These are phyloP conservation scores for Cydia pomonella DNA, from an alignment of 1,140 invertebrate genomes.

Conservation along the genomic window DNA sequence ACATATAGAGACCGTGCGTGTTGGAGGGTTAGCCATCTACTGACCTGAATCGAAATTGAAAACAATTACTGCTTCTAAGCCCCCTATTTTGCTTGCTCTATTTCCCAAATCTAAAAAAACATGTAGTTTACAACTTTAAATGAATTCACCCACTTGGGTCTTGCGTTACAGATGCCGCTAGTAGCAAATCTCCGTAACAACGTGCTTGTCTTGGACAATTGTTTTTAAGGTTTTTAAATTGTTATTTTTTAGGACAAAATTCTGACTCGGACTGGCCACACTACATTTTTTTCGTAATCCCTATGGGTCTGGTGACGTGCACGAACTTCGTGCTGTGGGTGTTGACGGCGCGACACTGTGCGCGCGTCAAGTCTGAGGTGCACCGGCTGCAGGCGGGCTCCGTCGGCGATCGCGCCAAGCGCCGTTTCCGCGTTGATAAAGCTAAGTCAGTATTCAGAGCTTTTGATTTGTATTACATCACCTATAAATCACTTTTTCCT, in stretches of 20 bases:
- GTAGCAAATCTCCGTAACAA: not conserved
- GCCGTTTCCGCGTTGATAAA: conserved; percentile 83
- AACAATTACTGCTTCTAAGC: too few relatives aligned
- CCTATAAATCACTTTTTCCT: not conserved
- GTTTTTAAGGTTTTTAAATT: not conserved
- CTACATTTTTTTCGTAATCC: conserved; percentile 84
- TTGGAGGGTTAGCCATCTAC: too few relatives aligned
- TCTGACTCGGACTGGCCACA: conserved; percentile 69
- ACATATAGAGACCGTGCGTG: too few relatives aligned
- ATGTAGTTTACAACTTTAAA: too few relatives aligned
- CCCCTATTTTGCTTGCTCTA: too few relatives aligned
- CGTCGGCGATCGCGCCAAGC: conserved; percentile 74
- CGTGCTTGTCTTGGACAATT: not conserved
- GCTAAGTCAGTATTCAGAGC: conserved; percentile 79
- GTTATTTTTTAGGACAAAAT: conserved; percentile 64
- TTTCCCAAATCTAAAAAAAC: too few relatives aligned
- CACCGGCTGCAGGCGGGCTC: conserved; percentile 82
- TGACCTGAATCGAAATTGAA: too few relatives aligned
- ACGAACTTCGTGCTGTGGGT: conserved; percentile 85
- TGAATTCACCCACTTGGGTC: too few relatives aligned
- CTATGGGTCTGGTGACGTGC: conserved; percentile 82
- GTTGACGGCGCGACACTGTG: conserved; percentile 84
- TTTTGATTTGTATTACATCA: not conserved
- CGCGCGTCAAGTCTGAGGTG: conserved; percentile 86
- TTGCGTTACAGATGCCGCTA: too few relatives aligned